These are phyloP conservation scores for Centropyge bicolor DNA, from an alignment of 2,797 vertebrate genomes.

Conservation along the genomic window DNA sequence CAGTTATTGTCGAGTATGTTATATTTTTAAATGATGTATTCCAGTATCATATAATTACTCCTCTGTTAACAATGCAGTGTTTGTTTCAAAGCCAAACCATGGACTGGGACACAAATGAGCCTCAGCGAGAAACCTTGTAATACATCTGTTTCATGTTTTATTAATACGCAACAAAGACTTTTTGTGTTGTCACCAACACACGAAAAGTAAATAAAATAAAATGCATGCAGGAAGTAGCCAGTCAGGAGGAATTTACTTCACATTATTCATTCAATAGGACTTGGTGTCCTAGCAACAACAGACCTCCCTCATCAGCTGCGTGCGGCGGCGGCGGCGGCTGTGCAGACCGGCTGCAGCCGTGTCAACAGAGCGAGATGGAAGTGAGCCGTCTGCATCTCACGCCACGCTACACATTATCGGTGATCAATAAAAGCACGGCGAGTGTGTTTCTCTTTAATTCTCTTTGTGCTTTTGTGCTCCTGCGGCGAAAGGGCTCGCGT, in stretches of 20 bases:
- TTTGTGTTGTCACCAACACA: conserved; percentile 32
- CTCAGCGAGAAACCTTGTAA: conserved; percentile 31
- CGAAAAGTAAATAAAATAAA: conserved; percentile 51
- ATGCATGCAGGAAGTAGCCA: conserved; percentile 46
- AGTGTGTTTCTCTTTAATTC: conserved; percentile 22
- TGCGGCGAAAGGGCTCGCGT: conserved; percentile 3
- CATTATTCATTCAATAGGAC: conserved; percentile 54
- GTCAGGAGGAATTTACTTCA: conserved; percentile 61
- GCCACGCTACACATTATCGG: conserved; percentile 46
- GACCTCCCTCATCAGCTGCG: conserved; percentile 53
- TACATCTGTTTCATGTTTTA: conserved; percentile 59
- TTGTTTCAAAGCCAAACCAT: conserved; percentile 13
- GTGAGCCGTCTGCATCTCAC: conserved; percentile 32
- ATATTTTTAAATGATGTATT: background rate
- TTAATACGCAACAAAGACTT: conserved; percentile 40
- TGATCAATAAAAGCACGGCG: conserved; percentile 57
- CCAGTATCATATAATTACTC: background rate
- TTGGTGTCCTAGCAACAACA: conserved; percentile 77
- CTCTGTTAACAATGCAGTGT: conserved; percentile 8
- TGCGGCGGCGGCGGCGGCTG: conserved; percentile 13
- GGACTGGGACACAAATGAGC: conserved; percentile 32
- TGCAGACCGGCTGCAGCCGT: conserved; percentile 46
- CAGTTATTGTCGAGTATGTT: background rate
- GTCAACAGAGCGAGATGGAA: conserved; percentile 38
- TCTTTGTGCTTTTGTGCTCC: conserved; percentile 35